Evolutionary conservation across 2,113 vertebrate species (phyloP).

Genomic region (Clarias gariepinus): DNA sequence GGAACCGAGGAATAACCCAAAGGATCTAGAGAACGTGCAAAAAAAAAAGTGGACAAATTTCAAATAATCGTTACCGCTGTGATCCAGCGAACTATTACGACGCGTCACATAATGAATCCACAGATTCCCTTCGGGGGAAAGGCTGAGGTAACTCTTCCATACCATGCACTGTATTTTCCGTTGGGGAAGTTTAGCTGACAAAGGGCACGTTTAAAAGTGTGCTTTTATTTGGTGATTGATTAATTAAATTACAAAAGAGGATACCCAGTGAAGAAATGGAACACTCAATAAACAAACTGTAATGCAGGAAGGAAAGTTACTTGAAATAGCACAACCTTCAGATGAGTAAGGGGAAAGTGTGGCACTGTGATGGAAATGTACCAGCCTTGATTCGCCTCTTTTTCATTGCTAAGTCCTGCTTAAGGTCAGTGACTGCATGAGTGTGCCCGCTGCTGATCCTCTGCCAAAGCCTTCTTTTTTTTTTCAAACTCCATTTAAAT

Average conservation of each 20-base stretch:
- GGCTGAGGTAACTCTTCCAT: conserved; percentile 25
- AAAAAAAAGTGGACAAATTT: not conserved
- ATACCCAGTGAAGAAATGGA: conserved; percentile 56
- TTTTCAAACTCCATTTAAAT: conserved; percentile 36
- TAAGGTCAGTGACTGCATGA: conserved; percentile 26
- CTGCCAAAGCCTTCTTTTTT: conserved; percentile 6
- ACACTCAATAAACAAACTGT: conserved; percentile 46
- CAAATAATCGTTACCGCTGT: not conserved
- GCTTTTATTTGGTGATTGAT: conserved; percentile 15
- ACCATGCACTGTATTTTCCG: not conserved
- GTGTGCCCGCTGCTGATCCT: conserved; percentile 23
- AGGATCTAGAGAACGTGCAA: too few relatives aligned
- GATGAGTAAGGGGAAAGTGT: conserved; percentile 40
- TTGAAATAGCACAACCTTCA: conserved; percentile 39
- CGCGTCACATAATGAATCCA: conserved; percentile 36
- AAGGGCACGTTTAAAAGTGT: conserved; percentile 2
- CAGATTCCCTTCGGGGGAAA: conserved; percentile 36
- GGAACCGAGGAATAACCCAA: too few relatives aligned
- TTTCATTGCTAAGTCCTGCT: conserved; percentile 14
- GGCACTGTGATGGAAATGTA: conserved; percentile 27
- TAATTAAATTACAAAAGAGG: conserved; percentile 47
- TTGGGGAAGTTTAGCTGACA: conserved; percentile 8
- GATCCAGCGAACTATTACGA: not conserved
- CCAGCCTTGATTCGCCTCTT: conserved; percentile 24
- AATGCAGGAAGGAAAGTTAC: conserved; percentile 51